Conservation (phyloP, 64 coral and sea anemone species). For the Acropora yongei region DNA sequence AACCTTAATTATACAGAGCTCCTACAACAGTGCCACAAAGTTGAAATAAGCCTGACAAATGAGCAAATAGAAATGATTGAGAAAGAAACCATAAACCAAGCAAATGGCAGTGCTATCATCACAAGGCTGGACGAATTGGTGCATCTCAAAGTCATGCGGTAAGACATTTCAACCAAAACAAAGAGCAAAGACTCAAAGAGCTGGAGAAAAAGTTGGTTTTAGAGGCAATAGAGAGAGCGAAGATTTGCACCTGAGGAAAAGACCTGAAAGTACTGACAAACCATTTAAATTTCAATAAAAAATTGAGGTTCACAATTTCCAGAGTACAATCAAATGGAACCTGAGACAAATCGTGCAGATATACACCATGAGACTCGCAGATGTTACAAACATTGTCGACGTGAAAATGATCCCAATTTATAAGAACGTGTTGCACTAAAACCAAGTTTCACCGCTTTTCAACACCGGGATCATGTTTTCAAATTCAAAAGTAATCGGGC, state of each 20-base stretch:
- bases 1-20: too few species aligned
- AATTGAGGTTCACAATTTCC: neutral
- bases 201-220: neutral
- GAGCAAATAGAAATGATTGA: too few species aligned
- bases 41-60: too few species aligned
- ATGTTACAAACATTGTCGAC: neutral
- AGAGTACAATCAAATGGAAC: neutral
- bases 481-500: neutral
- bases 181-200: neutral
- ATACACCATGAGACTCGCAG: neutral
- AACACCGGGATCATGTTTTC: slow-evolving; percentile 5
- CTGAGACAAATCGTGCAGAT: neutral
- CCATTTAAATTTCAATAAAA: neutral
- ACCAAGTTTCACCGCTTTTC: slow-evolving; percentile 13
- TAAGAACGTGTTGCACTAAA: slow-evolving; percentile 8
- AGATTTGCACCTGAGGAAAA: slow-evolving; percentile 49
- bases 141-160: too few species aligned
- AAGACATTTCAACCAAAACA: neutral
- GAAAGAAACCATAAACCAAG: too few species aligned
- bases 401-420: slow-evolving; percentile 5
- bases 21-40: too few species aligned
- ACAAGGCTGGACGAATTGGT: too few species aligned
- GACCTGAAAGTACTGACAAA: slow-evolving; percentile 21
- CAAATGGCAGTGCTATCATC: too few species aligned
- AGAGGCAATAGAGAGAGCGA: neutral